Evolutionary conservation across 64 coral and sea anemone genomes (phyloP).

Genomic region (Pocillopora damicornis): DNA sequence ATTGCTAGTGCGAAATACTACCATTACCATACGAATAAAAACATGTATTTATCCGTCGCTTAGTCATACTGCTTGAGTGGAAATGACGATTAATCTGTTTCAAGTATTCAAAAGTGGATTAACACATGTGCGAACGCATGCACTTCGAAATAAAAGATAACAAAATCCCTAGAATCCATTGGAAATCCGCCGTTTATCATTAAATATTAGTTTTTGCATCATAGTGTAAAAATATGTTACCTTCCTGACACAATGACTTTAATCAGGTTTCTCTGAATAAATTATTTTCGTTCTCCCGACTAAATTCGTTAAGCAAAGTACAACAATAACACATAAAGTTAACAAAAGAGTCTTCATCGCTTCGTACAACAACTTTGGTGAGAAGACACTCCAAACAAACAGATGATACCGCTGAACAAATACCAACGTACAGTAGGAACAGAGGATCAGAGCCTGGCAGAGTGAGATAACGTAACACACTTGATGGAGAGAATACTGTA

Average conservation of each 20-base stretch:
- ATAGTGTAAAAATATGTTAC: no score
- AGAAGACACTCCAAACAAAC: constrained; percentile 98
- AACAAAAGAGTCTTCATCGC: constrained; percentile 51
- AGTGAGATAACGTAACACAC: constrained; percentile 65
- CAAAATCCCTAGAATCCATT: no score
- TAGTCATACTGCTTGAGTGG: no score
- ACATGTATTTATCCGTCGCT: no score
- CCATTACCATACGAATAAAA: no score
- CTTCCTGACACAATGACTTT: neutral
- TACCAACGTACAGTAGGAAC: constrained; percentile 78
- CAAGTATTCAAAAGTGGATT: no score
- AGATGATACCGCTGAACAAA: constrained; percentile 95
- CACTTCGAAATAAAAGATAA: no score
- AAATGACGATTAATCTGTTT: no score
- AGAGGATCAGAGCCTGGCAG: constrained; percentile 57
- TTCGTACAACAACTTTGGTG: constrained; percentile 91
- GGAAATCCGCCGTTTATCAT: no score
- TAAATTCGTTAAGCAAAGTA: constrained; percentile 32
- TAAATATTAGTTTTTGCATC: no score
- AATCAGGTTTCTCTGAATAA: constrained; percentile 10
- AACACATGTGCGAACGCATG: no score
- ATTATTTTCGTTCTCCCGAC: neutral
- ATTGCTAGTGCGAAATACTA: no score
- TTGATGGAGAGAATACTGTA: constrained; percentile 45
- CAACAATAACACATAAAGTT: constrained; percentile 2